Base-by-base conservation (phyloP, 2,797 vertebrate species). In the Alfaro cultratus region DNA sequence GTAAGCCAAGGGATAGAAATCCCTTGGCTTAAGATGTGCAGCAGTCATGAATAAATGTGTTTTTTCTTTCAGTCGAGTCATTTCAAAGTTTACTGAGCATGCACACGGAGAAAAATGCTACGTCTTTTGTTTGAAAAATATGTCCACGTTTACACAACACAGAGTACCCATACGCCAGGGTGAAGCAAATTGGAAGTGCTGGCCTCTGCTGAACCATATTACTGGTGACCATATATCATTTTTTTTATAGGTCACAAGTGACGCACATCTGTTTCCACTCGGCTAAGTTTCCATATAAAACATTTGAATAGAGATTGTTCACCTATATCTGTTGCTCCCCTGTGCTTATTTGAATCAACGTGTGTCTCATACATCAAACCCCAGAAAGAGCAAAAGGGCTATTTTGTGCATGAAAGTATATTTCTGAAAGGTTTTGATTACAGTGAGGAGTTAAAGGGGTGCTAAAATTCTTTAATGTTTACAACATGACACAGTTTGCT, bases 261-360 rank as follows among this genome's bases (percentile, higher is more conserved):
- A 96, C 94, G 93, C 95, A 97, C 98, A 99, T 99, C 97, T 99
- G 98, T 97, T 98, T 99, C 96, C 96, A 96, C 97, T 99, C 96
- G 97, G 94, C 96, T 95, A 96, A 96, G 96, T 97, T 96, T 97
- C 96, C 96, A 96, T 96, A 96, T 91, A 95, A 95, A 97, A 96
- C 96, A 97, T 96, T 96, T 96, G 96, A 97, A 97, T 96, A 88
- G 91, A 94, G 92, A 95, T 93, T 93, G 93, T 91, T 95, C 91
- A 93, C 94, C 91, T 94, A 86, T 92, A 89, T 92, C 83, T 88
- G 85, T 81, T 85, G 87, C 78, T 86, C 84, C 80, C 68, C 68
- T 80, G 31, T 74, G 86, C 83, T 87, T 88, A 81, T 89, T 92
- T 85, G 86, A 94, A 92, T 86, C 93, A 90, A 87, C 84, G 86